These are phyloP conservation scores for Cinclus mexicanus DNA, from an alignment of 2,113 vertebrate genomes.

Conservation along the genomic window DNA sequence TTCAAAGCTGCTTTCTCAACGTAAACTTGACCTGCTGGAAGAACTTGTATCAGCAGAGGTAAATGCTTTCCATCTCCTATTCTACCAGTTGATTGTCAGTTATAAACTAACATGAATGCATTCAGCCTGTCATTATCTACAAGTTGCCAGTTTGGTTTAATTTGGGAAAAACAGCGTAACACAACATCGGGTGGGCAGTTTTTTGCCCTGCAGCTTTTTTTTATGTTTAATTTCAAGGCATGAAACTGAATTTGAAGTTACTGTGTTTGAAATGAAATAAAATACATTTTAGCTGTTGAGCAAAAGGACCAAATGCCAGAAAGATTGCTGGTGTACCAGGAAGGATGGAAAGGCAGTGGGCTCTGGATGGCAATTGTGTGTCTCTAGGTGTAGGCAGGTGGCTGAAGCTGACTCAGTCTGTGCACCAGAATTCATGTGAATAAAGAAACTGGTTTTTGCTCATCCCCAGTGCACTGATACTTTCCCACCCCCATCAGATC, in stretches of 20 bases:
- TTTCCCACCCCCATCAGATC: background rate
- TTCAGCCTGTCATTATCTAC: background rate
- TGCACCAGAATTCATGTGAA: background rate
- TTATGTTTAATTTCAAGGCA: background rate
- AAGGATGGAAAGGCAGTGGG: background rate
- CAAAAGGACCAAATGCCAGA: background rate
- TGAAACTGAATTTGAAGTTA: background rate
- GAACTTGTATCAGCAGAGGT: slow-evolving; percentile 91
- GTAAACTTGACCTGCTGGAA: slow-evolving; percentile 87
- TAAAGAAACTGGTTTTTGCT: background rate
- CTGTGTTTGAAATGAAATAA: background rate
- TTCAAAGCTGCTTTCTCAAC: slow-evolving; percentile 86
- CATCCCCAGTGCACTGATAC: background rate
- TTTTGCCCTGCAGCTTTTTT: background rate
- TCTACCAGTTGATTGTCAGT: background rate
- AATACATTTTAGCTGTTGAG: background rate
- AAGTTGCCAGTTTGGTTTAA: background rate
- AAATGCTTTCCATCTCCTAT: slow-evolving; percentile 43
- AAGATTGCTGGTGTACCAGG: background rate
- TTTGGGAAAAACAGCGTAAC: background rate
- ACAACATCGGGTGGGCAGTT: fast-evolving
- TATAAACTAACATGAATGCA: background rate
- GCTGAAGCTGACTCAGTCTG: background rate
- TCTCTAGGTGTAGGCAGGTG: background rate
- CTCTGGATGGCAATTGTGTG: background rate